Evolutionary conservation across 2,113 vertebrate genomes (phyloP), one percentile per base, ranked within the genome.

Genomic region (Siniperca knerii): DNA sequence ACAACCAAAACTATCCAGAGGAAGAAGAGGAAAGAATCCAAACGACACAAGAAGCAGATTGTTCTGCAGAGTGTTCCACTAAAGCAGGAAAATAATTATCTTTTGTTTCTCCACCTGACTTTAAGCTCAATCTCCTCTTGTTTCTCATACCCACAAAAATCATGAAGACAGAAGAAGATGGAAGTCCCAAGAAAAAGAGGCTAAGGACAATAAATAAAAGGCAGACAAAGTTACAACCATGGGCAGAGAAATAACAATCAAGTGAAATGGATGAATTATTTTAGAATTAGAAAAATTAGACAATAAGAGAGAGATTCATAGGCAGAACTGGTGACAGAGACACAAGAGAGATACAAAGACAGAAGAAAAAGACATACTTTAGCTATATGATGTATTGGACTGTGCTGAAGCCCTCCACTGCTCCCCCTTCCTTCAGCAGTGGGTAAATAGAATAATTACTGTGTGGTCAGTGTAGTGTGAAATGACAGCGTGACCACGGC

Each of bases 401-500:
- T 40, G 64, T 72, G 46, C 66, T 57, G 61, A 58, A 77, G n/a
- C 40, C 33, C 33, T 12, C 61, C 33, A 35, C 25, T 16, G 25
- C 21, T 25, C 54, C 75, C 61, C 78, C 67, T 46, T 72, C 73
- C 50, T 68, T 61, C 75, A 85, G 73, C 79, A 21, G 54, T 58
- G 68, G 82, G 89, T 92, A 93, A 93, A 94, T 87, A 91, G 89
- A 94, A 92, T 94, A 94, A 94, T 95, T 92, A 94, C 88, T 80
- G 85, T 78, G 77, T 90, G 92, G 92, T 90, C 94, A 93, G 88
- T 92, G 90, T 94, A 91, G 80, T 94, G 92, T 93, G 94, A 94
- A 95, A 94, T 92, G 92, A 90, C 92, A 92, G 93, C 78, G 70
- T 91, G 92, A 94, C 90, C 91, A 92, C 67, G 23, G 82, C 86